phyloP scores from a whole-genome alignment of 2,888 invertebrate species.

The Platycheirus albimanus region DNA sequence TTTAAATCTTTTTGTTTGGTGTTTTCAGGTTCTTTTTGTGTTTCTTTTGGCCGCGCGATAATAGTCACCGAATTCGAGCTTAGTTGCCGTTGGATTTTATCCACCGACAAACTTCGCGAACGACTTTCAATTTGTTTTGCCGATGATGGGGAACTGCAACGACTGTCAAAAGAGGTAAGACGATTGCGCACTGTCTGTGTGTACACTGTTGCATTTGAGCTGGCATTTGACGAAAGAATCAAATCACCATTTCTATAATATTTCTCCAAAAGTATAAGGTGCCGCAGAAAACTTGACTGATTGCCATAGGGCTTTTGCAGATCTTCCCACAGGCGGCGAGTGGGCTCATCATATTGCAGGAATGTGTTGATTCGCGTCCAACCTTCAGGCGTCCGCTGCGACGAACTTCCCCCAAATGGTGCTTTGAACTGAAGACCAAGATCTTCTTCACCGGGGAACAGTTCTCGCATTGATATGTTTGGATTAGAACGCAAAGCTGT shows the following conservation, averaged over 20 bases:
- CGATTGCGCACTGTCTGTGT: conserved; percentile 91
- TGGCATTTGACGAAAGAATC: conserved; percentile 88
- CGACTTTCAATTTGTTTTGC: conserved; percentile 59
- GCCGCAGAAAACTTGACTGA: conserved; percentile 92
- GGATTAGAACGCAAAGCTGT: conserved; percentile 85
- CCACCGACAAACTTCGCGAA: conserved; percentile 78
- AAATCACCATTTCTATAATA: conserved; percentile 92
- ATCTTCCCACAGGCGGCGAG: conserved; percentile 91
- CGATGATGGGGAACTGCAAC: conserved; percentile 76
- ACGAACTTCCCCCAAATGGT: conserved; percentile 86
- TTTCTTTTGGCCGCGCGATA: conserved; percentile 79
- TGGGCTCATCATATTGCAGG: conserved; percentile 92
- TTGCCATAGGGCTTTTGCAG: conserved; percentile 94
- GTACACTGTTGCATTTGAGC: conserved; percentile 89
- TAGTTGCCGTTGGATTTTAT: conserved; percentile 80
- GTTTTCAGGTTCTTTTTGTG: conserved; percentile 39
- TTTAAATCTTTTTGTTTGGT: conserved; percentile 60
- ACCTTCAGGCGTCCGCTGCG: conserved; percentile 88
- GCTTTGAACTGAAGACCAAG: conserved; percentile 89
- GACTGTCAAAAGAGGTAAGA: conserved; percentile 89
- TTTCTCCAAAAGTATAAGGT: conserved; percentile 91
- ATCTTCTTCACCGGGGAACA: conserved; percentile 93
- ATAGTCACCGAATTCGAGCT: conserved; percentile 82
- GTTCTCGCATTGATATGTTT: conserved; percentile 91
- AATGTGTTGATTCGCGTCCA: conserved; percentile 92